phyloP scores from a whole-genome alignment of 2,888 invertebrate genomes.

The Miltochrista miniata region DNA sequence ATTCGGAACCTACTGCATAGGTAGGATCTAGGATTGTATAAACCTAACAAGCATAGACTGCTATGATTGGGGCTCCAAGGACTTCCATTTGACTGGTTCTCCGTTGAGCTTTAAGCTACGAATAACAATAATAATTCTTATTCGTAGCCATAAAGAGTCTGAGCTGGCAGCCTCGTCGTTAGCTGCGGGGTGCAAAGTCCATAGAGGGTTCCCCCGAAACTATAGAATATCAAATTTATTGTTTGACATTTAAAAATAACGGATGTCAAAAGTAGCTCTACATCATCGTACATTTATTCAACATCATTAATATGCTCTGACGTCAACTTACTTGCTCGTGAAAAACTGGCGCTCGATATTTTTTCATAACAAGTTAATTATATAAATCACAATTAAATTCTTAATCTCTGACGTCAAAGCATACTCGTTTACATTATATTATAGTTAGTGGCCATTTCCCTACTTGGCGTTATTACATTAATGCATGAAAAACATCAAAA shows the following conservation, averaged over 20 bases:
- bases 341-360: constrained; percentile 8
- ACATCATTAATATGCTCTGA: constrained; percentile 29
- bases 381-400: constrained; percentile 11
- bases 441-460: neutral
- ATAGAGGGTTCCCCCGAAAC: no score
- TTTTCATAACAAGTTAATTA: constrained; percentile 16
- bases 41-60: no score
- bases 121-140: no score
- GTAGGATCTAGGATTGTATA: no score
- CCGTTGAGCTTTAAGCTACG: no score
- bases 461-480: neutral
- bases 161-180: no score
- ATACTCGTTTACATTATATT: constrained; percentile 15
- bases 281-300: constrained; percentile 19
- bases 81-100: no score
- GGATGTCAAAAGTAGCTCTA: neutral
- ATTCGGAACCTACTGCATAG: no score
- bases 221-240: neutral
- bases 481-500: neutral
- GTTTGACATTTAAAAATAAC: neutral
- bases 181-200: no score
- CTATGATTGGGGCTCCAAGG: no score
- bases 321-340: constrained; percentile 25
- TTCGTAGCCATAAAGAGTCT: no score
- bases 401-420: constrained; percentile 30